Conservation (phyloP, 2,113 vertebrate genomes). For the Cebus imitator region DNA sequence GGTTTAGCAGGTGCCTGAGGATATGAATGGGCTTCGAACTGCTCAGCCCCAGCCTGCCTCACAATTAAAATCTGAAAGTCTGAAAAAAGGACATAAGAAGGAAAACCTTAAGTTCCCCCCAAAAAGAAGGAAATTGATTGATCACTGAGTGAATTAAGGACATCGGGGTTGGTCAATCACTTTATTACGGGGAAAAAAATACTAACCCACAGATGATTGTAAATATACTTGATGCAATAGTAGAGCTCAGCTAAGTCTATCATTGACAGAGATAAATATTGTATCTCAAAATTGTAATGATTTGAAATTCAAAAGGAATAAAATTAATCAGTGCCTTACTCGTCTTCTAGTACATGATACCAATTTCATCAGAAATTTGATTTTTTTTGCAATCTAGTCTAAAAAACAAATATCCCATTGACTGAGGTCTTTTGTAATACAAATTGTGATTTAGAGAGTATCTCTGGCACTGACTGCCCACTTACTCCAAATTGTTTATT, state of each 20-base stretch:
- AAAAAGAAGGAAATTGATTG: background rate
- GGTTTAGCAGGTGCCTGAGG: background rate
- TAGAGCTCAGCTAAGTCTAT: background rate
- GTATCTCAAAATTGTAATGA: background rate
- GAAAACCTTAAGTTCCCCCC: background rate
- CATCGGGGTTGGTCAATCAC: background rate
- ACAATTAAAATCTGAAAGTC: background rate
- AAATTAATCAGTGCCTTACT: slow-evolving; percentile 39
- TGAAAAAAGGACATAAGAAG: background rate
- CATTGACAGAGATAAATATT: slow-evolving; percentile 21
- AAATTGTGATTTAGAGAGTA: slow-evolving; percentile 51
- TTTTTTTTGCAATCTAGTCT: slow-evolving; percentile 45
- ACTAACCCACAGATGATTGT: background rate
- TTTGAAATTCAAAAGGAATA: slow-evolving; percentile 33
- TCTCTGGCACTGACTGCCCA: slow-evolving; percentile 30
- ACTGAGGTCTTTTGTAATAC: slow-evolving; percentile 69
- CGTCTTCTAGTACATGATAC: slow-evolving; percentile 41
- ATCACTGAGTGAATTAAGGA: background rate
- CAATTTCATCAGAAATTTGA: slow-evolving; percentile 17
- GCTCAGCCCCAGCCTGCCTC: background rate
- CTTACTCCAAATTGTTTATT: slow-evolving; percentile 82
- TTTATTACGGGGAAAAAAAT: background rate
- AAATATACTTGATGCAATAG: background rate
- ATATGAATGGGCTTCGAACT: too few relatives aligned
- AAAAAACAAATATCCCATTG: background rate